These are phyloP conservation scores for Apamea sordens DNA, from an alignment of 2,888 invertebrate genomes.

Conservation along the genomic window DNA sequence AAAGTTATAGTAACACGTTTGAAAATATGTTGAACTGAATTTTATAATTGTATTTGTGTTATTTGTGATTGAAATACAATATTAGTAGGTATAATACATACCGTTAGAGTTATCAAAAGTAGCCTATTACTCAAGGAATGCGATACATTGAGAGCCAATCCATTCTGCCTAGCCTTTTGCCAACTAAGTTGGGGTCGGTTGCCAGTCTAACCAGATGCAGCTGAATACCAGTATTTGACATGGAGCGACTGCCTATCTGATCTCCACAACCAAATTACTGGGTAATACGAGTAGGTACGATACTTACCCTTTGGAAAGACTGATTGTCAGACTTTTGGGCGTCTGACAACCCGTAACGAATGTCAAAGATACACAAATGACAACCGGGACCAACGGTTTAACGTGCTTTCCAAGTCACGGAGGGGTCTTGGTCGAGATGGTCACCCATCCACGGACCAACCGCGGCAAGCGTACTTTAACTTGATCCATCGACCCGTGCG, in stretches of 20 bases:
- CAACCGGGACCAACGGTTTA: too few species aligned
- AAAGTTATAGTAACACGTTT: not conserved
- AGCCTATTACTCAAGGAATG: slow-evolving; percentile 3
- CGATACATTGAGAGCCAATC: not conserved
- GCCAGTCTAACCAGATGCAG: too few species aligned
- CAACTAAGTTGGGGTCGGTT: not conserved
- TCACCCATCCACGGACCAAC: not conserved
- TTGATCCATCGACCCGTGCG: not conserved
- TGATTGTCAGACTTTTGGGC: not conserved
- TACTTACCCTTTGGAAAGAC: too few species aligned
- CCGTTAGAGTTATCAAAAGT: slow-evolving; percentile 3
- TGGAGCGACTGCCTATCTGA: too few species aligned
- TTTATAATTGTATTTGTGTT: slow-evolving; percentile 34
- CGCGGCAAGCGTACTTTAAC: too few species aligned
- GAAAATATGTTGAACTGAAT: not conserved
- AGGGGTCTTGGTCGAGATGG: not conserved
- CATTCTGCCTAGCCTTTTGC: not conserved
- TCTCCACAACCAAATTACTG: too few species aligned
- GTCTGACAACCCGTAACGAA: not conserved
- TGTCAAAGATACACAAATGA: not conserved
- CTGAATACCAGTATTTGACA: too few species aligned
- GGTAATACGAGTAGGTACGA: too few species aligned
- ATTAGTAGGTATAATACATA: not conserved
- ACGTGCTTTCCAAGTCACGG: too few species aligned
- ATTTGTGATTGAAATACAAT: slow-evolving; percentile 31